These are phyloP conservation scores for Calycopis cecrops DNA, from an alignment of 1,140 invertebrate species.

Conservation along the genomic window DNA sequence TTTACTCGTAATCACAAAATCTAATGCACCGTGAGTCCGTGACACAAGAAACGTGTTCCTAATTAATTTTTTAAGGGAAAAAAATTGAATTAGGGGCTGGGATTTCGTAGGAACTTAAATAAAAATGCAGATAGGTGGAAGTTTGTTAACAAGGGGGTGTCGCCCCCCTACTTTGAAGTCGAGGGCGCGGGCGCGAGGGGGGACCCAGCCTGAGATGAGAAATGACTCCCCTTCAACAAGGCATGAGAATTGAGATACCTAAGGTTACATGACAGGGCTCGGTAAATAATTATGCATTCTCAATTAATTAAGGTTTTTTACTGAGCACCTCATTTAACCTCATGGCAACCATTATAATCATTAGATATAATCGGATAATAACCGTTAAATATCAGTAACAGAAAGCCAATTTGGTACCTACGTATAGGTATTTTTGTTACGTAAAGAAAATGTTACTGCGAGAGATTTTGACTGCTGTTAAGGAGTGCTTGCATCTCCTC, in stretches of 20 bases:
- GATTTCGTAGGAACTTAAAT: conserved; percentile 68
- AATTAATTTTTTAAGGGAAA: conserved; percentile 65
- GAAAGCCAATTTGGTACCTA: too few relatives aligned
- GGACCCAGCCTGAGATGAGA: conserved; percentile 46
- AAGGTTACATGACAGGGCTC: conserved; percentile 4
- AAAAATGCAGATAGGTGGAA: conserved; percentile 71
- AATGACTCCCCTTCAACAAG: conserved; percentile 41
- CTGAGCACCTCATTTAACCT: too few relatives aligned
- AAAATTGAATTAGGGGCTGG: conserved; percentile 64
- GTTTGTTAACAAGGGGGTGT: conserved; percentile 59
- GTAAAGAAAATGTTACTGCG: too few relatives aligned
- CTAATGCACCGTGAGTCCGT: conserved; percentile 42
- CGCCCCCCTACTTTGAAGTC: conserved; percentile 54
- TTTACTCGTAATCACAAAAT: conserved; percentile 34
- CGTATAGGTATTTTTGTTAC: too few relatives aligned
- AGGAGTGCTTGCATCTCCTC: too few relatives aligned
- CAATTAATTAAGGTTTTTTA: neutral
- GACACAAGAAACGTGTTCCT: conserved; percentile 46
- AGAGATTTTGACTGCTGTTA: too few relatives aligned
- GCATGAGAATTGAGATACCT: conserved; percentile 28
- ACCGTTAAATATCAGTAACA: too few relatives aligned
- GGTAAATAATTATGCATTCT: conserved; percentile 9
- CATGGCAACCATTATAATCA: too few relatives aligned
- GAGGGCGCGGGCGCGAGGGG: conserved; percentile 32
- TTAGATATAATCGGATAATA: too few relatives aligned